Conservation (phyloP, 2,797 vertebrate species). For the Cyclopterus lumpus region DNA sequence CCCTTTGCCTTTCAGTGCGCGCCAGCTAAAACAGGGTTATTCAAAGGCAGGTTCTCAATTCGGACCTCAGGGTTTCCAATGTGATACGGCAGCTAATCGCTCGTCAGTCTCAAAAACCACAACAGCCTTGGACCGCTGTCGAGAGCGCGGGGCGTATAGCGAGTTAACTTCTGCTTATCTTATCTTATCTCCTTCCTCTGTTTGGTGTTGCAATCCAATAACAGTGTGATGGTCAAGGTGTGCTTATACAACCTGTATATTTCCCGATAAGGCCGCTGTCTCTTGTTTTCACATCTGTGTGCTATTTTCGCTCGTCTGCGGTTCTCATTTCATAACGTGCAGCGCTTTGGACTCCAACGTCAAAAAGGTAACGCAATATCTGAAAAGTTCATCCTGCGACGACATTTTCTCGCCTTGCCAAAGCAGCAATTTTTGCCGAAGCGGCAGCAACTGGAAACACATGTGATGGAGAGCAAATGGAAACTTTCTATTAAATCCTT, state of each 20-base stretch:
- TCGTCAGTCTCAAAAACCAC: no score
- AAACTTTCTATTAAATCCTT: conserved; percentile 39
- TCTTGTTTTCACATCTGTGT: conserved; percentile 6
- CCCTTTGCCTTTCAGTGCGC: background rate
- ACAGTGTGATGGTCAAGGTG: conserved; percentile 72
- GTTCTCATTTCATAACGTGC: background rate
- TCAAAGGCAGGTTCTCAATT: background rate
- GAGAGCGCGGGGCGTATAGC: background rate
- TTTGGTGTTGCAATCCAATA: conserved; percentile 77
- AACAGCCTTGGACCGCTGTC: conserved; percentile 1
- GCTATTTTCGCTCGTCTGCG: background rate
- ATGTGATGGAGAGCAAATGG: conserved; percentile 29
- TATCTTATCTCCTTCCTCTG: conserved; percentile 78
- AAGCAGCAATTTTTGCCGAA: conserved; percentile 17
- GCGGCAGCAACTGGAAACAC: conserved; percentile 32
- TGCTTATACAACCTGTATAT: conserved; percentile 71
- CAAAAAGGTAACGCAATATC: background rate
- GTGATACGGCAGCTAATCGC: background rate
- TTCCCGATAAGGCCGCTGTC: conserved; percentile 70
- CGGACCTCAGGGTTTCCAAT: background rate
- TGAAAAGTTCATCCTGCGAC: background rate
- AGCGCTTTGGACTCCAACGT: background rate
- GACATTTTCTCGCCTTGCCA: background rate
- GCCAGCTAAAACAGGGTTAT: background rate
- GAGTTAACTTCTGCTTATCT: conserved; percentile 68